phyloP scores from a whole-genome alignment of 2,888 invertebrate genomes.

The Trissoscelio sp. region DNA sequence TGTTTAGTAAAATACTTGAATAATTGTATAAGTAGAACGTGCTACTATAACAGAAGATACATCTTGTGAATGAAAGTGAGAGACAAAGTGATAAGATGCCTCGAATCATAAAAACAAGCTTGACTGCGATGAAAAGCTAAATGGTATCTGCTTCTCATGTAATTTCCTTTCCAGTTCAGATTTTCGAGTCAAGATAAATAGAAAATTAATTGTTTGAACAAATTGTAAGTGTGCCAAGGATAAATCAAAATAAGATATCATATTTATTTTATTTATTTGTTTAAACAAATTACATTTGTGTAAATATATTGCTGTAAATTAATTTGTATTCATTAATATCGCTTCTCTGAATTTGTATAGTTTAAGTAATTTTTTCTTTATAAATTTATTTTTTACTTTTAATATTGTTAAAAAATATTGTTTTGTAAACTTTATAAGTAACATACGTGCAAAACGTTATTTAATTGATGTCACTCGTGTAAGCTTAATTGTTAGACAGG shows the following conservation, averaged over 20 bases:
- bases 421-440: too few relatives aligned
- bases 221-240: not conserved
- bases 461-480: conserved; percentile 17
- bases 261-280: too few relatives aligned
- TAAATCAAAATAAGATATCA: too few relatives aligned
- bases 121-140: conserved; percentile 33
- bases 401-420: too few relatives aligned
- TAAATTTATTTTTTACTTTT: too few relatives aligned
- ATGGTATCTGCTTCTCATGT: conserved; percentile 24
- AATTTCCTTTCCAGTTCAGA: conserved; percentile 28
- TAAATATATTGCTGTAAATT: too few relatives aligned
- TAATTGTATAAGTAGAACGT: conserved; percentile 9
- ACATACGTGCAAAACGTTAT: too few relatives aligned
- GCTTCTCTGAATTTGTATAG: too few relatives aligned
- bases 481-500: conserved; percentile 10
- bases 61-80: conserved; percentile 33
- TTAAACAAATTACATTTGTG: too few relatives aligned
- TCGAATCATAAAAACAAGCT: conserved; percentile 45
- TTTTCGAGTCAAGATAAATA: conserved; percentile 9
- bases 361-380: too few relatives aligned
- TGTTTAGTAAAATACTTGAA: too few relatives aligned
- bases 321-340: too few relatives aligned
- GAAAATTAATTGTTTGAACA: not conserved
- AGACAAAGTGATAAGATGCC: conserved; percentile 40
- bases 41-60: conserved; percentile 9